Evolutionary conservation across 1,140 invertebrate species (phyloP).

Genomic region (Matsumurasca onukii): DNA sequence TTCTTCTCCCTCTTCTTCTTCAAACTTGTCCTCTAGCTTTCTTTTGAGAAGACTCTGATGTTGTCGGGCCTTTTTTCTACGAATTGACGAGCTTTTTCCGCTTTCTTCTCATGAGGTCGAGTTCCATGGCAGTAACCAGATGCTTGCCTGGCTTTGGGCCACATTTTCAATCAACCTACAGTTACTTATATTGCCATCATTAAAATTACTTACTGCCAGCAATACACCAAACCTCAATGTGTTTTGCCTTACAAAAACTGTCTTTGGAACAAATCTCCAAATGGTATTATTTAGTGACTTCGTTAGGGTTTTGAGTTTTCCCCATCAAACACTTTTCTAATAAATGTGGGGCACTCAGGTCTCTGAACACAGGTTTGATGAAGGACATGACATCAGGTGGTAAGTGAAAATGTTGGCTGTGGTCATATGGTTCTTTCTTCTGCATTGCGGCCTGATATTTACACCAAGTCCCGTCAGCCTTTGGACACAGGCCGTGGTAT

Average conservation of each 20-base stretch:
- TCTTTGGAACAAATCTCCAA: slow-evolving; percentile 28
- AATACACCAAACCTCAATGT: slow-evolving; percentile 24
- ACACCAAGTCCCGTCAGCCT: slow-evolving; percentile 32
- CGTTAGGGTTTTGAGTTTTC: slow-evolving; percentile 13
- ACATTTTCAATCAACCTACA: not conserved
- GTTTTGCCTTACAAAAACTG: slow-evolving; percentile 26
- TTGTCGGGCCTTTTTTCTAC: not conserved
- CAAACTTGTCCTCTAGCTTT: slow-evolving; percentile 1
- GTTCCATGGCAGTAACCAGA: not conserved
- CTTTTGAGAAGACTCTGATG: not conserved
- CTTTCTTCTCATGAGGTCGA: not conserved
- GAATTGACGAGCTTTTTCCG: not conserved
- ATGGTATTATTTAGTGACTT: slow-evolving; percentile 25
- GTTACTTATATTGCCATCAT: not conserved
- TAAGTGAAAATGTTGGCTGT: slow-evolving; percentile 24
- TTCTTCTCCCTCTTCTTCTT: not conserved
- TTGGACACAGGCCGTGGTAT: slow-evolving; percentile 35
- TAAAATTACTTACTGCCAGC: slow-evolving; percentile 30
- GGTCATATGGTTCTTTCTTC: slow-evolving; percentile 22
- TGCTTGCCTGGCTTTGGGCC: not conserved
- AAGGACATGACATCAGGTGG: slow-evolving; percentile 24
- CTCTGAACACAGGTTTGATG: slow-evolving; percentile 31
- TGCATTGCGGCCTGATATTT: slow-evolving; percentile 25
- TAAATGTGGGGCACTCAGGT: slow-evolving; percentile 13
- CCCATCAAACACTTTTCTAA: slow-evolving; percentile 30